Percentiles rank a stretch among this genome's conserved stretches.
Conservation (phyloP, 2,888 invertebrate species). For the Cephus nigrinus region DNA sequence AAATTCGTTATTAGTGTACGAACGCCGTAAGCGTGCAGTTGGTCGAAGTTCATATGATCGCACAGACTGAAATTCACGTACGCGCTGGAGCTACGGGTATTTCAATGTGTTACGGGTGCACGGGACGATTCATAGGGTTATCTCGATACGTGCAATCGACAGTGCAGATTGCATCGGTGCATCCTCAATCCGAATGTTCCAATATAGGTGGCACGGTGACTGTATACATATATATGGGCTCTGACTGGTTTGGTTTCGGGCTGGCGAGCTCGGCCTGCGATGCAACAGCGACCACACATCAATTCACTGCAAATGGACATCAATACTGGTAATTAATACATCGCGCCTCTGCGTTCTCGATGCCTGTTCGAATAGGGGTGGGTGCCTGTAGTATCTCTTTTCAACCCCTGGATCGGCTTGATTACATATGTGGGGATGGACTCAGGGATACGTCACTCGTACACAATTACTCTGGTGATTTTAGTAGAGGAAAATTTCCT, state of each 20-base stretch:
- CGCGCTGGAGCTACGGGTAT: constrained; percentile 20
- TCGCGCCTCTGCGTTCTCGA: constrained; percentile 55
- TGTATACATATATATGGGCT: not conserved
- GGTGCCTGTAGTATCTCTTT: not conserved
- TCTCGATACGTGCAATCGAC: constrained; percentile 51
- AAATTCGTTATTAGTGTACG: not conserved
- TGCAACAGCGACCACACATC: constrained; percentile 67
- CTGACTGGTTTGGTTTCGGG: not conserved
- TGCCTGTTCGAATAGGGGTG: not conserved
- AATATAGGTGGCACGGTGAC: not conserved
- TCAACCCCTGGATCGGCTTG: not conserved
- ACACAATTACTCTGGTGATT: not conserved
- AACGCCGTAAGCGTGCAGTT: not conserved
- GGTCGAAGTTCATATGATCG: constrained; percentile 24
- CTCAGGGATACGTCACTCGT: not conserved
- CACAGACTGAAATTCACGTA: constrained; percentile 10
- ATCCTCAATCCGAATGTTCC: not conserved
- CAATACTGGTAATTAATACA: constrained; percentile 67
- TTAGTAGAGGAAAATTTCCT: not conserved
- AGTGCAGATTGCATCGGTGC: constrained; percentile 22
- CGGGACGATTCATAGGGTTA: constrained; percentile 17
- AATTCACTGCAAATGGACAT: constrained; percentile 68
- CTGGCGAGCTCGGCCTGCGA: constrained; percentile 32
- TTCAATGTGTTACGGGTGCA: not conserved
- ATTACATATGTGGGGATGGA: not conserved